A percentile compares a stretch with the other conserved stretches of the same genome.
Conservation (phyloP, 2,113 vertebrate species). For the Callipepla squamata region DNA sequence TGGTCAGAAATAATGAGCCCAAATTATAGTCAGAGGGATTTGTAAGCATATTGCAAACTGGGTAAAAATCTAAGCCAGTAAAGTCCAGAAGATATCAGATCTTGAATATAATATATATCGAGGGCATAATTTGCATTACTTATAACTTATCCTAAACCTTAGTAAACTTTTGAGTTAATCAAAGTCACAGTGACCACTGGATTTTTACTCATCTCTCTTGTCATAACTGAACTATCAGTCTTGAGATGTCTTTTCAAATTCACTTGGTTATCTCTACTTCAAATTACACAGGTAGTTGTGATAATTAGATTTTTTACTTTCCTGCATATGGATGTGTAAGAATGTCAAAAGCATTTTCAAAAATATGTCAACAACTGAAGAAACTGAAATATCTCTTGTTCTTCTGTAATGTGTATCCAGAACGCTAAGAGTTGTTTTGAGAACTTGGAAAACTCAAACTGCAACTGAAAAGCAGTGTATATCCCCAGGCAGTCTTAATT, state of each 20-base stretch:
- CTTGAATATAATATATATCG: neutral
- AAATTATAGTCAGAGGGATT: neutral
- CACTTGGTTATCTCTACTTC: neutral
- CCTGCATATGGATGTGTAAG: neutral
- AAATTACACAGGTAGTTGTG: neutral
- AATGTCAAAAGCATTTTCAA: neutral
- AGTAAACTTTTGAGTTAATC: conserved; percentile 15
- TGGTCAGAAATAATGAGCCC: neutral
- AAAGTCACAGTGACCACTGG: neutral
- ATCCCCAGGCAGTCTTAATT: conserved; percentile 69
- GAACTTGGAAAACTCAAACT: conserved; percentile 60
- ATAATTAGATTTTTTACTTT: conserved; percentile 36
- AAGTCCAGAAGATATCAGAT: neutral
- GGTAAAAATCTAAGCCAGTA: neutral
- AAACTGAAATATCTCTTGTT: conserved; percentile 47
- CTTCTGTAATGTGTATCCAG: conserved; percentile 50
- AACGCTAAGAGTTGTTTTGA: conserved; percentile 56
- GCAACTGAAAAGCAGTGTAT: conserved; percentile 53
- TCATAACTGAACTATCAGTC: conserved; percentile 15
- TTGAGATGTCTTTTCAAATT: conserved; percentile 22
- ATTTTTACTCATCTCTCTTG: conserved; percentile 18
- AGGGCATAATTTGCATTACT: neutral
- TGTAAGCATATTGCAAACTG: neutral
- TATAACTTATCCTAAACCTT: neutral
- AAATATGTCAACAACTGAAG: neutral